Evolutionary conservation across 2,888 invertebrate genomes (phyloP).

Genomic region (Keiferia lycopersicella): DNA sequence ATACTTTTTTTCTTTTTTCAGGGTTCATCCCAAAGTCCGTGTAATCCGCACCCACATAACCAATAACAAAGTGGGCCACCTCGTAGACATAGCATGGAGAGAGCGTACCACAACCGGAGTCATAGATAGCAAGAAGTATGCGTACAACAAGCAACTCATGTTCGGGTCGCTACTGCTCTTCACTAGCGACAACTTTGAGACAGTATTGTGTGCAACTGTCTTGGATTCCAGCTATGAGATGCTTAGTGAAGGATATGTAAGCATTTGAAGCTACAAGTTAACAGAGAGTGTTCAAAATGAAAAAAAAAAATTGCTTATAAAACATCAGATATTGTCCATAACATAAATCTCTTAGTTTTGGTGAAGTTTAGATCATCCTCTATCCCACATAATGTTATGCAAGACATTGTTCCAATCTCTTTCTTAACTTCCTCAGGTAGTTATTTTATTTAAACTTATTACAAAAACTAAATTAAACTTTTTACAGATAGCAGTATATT

Average conservation of each 20-base stretch:
- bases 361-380: too few species aligned
- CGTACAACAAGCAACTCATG: slow-evolving; percentile 81
- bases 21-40: slow-evolving; percentile 73
- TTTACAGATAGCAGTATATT: slow-evolving; percentile 68
- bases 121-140: slow-evolving; percentile 50
- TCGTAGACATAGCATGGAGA: slow-evolving; percentile 65
- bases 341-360: too few species aligned
- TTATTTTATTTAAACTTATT: too few species aligned
- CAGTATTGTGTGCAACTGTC: slow-evolving; percentile 86
- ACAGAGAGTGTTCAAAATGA: neutral
- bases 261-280: slow-evolving; percentile 40
- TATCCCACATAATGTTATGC: too few species aligned
- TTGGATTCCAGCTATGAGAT: slow-evolving; percentile 70
- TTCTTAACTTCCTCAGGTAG: neutral
- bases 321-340: too few species aligned
- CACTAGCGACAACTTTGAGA: slow-evolving; percentile 85
- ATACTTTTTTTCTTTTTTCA: slow-evolving; percentile 46
- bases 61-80: slow-evolving; percentile 67
- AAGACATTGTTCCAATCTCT: neutral
- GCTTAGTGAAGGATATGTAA: slow-evolving; percentile 80
- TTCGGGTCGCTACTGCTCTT: slow-evolving; percentile 88
- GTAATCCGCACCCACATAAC: slow-evolving; percentile 63
- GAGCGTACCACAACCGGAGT: slow-evolving; percentile 46
- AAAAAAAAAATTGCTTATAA: too few species aligned
- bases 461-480: too few species aligned